Conservation (phyloP, 2,888 invertebrate species). For the Sarcophaga subvicina region DNA sequence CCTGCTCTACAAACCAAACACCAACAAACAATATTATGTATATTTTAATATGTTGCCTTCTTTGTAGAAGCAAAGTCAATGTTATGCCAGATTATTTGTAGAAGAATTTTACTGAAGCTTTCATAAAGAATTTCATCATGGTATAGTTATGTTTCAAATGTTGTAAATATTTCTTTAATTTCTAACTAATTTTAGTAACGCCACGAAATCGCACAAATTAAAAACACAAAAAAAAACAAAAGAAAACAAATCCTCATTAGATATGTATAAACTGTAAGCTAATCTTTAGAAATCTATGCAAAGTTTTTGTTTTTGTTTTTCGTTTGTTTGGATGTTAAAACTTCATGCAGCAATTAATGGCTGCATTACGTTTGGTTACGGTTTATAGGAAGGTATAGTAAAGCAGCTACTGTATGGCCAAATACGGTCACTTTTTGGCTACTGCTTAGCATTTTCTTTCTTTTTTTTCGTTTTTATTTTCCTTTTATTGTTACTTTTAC, state of each 20-base stretch:
- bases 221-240: too few relatives aligned
- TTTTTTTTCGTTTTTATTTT: not conserved
- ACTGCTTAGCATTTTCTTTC: slow-evolving; percentile 4
- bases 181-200: slow-evolving; percentile 72
- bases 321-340: not conserved
- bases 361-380: not conserved
- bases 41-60: too few relatives aligned
- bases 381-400: not conserved
- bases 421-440: slow-evolving; percentile 14
- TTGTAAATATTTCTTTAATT: not conserved
- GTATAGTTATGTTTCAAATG: not conserved
- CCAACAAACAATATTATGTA: too few relatives aligned
- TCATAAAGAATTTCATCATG: not conserved
- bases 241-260: not conserved
- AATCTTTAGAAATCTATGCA: slow-evolving; percentile 6
- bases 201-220: slow-evolving; percentile 74
- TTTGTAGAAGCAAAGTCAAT: too few relatives aligned
- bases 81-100: too few relatives aligned
- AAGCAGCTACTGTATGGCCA: slow-evolving; percentile 61
- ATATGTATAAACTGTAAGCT: slow-evolving; percentile 1
- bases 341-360: not conserved
- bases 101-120: too few relatives aligned
- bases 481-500: not conserved
- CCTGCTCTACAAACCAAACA: too few relatives aligned
- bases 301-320: not conserved